Percentiles rank a stretch among this genome's conserved stretches.
These are phyloP conservation scores for Bursaphelenchus mucronatus DNA, from an alignment of 1,140 invertebrate species.

Conservation along the genomic window DNA sequence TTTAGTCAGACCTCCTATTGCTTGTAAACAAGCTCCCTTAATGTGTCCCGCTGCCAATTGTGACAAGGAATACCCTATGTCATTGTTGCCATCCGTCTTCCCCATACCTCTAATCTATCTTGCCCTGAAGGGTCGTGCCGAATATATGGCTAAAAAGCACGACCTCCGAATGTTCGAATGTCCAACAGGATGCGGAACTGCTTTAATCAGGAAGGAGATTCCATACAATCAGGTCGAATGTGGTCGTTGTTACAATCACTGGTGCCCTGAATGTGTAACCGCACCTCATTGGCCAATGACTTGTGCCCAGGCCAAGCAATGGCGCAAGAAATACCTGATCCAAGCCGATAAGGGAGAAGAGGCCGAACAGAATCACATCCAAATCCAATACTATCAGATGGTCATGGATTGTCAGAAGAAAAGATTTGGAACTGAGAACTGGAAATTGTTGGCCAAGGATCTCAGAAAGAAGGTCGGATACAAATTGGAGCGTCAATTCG, in stretches of 20 bases:
- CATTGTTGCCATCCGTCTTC: slow-evolving; percentile 4
- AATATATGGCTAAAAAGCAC: background rate
- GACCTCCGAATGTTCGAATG: slow-evolving; percentile 18
- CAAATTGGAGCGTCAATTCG: slow-evolving; percentile 26
- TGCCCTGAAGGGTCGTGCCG: slow-evolving; percentile 1
- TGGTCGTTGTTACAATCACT: slow-evolving; percentile 14
- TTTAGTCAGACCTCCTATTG: slow-evolving; percentile 11
- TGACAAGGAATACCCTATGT: background rate
- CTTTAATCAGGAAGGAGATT: background rate
- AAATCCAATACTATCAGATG: background rate
- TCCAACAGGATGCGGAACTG: slow-evolving; percentile 12
- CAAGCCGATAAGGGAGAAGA: background rate
- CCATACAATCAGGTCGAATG: slow-evolving; percentile 14
- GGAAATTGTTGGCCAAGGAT: slow-evolving; percentile 18
- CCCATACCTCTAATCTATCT: slow-evolving; percentile 8
- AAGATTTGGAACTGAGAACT: slow-evolving; percentile 12
- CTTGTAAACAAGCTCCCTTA: slow-evolving; percentile 13
- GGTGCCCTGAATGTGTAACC: slow-evolving; percentile 10
- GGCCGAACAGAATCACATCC: background rate
- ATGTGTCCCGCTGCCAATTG: slow-evolving; percentile 18
- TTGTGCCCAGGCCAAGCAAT: slow-evolving; percentile 1
- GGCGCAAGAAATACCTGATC: slow-evolving; percentile 7
- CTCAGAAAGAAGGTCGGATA: slow-evolving; percentile 19
- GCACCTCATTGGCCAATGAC: slow-evolving; percentile 20
- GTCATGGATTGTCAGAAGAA: slow-evolving; percentile 16